Conservation (phyloP, 2,113 vertebrate genomes). For the Melanotaenia duboulayi region DNA sequence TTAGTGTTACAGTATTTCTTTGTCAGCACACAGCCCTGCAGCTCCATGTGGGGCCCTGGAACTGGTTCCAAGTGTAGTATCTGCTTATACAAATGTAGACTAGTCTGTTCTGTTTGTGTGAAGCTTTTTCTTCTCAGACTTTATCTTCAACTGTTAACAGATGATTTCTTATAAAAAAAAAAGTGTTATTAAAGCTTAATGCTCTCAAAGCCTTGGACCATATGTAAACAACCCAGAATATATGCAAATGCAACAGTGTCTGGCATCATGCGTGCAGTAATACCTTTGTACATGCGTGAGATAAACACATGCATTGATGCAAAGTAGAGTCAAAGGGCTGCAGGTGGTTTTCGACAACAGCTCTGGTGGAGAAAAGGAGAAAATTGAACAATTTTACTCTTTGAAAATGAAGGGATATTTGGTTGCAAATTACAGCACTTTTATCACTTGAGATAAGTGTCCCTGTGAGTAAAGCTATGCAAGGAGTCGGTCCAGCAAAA, state of each 20-base stretch:
- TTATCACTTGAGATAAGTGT: conserved; percentile 48
- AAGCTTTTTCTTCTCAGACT: background rate
- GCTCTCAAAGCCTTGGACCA: background rate
- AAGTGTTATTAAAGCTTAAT: background rate
- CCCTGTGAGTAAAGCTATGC: background rate
- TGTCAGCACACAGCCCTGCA: conserved; percentile 34
- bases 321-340: background rate
- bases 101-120: background rate
- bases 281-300: conserved; percentile 5
- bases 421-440: conserved; percentile 57
- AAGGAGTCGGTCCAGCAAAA: background rate
- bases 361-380: conserved; percentile 41
- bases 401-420: conserved; percentile 36
- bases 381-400: conserved; percentile 60
- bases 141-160: background rate
- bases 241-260: background rate
- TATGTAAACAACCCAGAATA: background rate
- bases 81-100: background rate
- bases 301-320: conserved; percentile 20
- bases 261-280: background rate
- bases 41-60: conserved; percentile 22
- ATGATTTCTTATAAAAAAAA: background rate
- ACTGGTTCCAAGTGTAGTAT: background rate
- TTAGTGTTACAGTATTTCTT: conserved; percentile 52
- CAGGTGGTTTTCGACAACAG: conserved; percentile 25